These are phyloP conservation scores for Heliconius eleuchia DNA, from an alignment of 1,140 invertebrate genomes.

Conservation along the genomic window DNA sequence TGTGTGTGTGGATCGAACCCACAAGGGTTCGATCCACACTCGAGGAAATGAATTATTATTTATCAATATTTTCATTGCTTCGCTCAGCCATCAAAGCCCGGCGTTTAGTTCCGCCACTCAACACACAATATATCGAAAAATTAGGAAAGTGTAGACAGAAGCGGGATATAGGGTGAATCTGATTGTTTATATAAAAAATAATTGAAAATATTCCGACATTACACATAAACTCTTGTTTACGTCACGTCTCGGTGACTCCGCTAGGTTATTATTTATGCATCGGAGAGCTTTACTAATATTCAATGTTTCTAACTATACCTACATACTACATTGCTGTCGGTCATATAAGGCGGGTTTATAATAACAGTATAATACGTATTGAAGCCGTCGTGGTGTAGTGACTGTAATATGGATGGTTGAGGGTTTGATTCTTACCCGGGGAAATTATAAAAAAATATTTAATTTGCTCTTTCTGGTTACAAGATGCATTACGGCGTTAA, in stretches of 20 bases:
- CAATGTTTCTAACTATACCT: not conserved
- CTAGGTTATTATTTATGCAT: not conserved
- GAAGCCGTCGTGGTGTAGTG: too few relatives aligned
- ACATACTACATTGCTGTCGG: not conserved
- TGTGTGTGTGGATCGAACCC: too few relatives aligned
- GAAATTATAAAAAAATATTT: too few relatives aligned
- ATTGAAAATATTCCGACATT: not conserved
- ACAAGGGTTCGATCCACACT: too few relatives aligned
- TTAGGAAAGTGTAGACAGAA: not conserved
- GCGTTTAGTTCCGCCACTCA: not conserved
- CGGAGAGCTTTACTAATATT: not conserved
- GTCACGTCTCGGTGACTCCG: not conserved
- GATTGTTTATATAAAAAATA: too few relatives aligned
- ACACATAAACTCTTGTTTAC: not conserved
- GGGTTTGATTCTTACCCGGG: too few relatives aligned
- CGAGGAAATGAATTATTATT: too few relatives aligned
- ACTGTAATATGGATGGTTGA: too few relatives aligned
- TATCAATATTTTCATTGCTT: not conserved
- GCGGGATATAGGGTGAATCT: not conserved
- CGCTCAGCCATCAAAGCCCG: too few relatives aligned
- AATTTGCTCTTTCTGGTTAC: too few relatives aligned
- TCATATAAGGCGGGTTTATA: not conserved
- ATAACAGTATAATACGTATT: too few relatives aligned
- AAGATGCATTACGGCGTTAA: too few relatives aligned
- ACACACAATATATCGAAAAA: not conserved